A percentile compares a stretch with the other conserved stretches of the same genome.
Conservation (phyloP, 2,113 vertebrate species). For the Mobula birostris region DNA sequence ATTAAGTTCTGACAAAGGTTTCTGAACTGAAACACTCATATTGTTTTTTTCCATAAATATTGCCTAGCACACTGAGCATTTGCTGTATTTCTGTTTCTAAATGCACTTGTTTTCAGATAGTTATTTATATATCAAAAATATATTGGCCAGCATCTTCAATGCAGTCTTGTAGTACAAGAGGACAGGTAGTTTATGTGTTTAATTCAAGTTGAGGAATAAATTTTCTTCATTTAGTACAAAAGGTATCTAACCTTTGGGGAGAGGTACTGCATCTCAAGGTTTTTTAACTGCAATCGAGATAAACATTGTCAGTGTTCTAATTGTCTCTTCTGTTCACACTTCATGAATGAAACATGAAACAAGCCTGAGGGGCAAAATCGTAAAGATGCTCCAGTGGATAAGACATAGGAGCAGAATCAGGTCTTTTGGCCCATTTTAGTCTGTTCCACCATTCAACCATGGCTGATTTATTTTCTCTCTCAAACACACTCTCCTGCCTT, state of each 20-base stretch:
- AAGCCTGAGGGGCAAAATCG: neutral
- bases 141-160: neutral
- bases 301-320: neutral
- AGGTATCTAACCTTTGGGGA: neutral
- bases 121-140: neutral
- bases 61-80: neutral
- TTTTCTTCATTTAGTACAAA: neutral
- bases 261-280: neutral
- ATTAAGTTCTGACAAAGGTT: too few species aligned
- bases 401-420: too few species aligned
- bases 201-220: neutral
- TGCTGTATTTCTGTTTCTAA: neutral
- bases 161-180: too few species aligned
- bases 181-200: neutral
- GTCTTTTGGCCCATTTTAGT: neutral
- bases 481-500: too few species aligned
- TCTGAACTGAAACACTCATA: too few species aligned
- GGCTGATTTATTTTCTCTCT: too few species aligned
- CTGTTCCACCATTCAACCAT: too few species aligned
- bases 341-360: neutral
- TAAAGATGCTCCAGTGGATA: neutral
- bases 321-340: neutral
- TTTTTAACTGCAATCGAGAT: neutral
- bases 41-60: too few species aligned
- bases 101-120: neutral